These are phyloP conservation scores for Lepilemur septentrionalis DNA, from an alignment of 2,797 vertebrate species.

Conservation along the genomic window DNA sequence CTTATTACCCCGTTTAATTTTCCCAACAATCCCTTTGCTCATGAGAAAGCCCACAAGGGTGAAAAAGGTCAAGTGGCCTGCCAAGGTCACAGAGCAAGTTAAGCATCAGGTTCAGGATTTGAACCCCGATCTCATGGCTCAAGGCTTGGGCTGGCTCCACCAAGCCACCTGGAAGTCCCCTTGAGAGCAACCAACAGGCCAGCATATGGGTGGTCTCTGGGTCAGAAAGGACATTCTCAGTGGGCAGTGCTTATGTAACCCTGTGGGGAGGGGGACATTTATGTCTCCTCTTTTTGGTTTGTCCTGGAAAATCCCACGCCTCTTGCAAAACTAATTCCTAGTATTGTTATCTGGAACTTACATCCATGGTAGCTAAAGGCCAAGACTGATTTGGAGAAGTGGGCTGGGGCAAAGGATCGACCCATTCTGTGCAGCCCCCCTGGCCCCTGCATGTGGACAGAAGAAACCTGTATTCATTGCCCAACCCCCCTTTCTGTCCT, in stretches of 20 bases:
- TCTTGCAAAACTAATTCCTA: conserved; percentile 35
- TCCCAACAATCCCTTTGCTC: not conserved
- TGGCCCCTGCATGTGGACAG: not conserved
- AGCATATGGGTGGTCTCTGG: not conserved
- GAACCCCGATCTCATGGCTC: not conserved
- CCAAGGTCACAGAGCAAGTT: not conserved
- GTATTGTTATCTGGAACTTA: not conserved
- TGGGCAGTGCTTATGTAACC: not conserved
- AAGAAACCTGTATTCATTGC: not conserved
- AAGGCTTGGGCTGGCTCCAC: not conserved
- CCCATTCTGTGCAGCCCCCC: not conserved
- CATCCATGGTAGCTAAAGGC: not conserved
- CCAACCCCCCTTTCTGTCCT: not conserved
- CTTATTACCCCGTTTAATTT: not conserved
- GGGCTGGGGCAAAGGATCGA: not conserved
- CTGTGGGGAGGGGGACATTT: not conserved
- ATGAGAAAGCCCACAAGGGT: not conserved
- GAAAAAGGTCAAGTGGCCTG: not conserved
- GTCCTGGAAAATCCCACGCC: conserved; percentile 58
- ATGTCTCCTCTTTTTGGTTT: not conserved
- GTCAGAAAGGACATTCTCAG: not conserved
- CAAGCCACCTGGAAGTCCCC: not conserved
- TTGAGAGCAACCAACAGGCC: not conserved
- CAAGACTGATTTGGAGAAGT: not conserved
- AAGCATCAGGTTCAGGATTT: not conserved